Evolutionary conservation across 2,888 invertebrate species (phyloP).

Genomic region (Polylopha cassiicola): DNA sequence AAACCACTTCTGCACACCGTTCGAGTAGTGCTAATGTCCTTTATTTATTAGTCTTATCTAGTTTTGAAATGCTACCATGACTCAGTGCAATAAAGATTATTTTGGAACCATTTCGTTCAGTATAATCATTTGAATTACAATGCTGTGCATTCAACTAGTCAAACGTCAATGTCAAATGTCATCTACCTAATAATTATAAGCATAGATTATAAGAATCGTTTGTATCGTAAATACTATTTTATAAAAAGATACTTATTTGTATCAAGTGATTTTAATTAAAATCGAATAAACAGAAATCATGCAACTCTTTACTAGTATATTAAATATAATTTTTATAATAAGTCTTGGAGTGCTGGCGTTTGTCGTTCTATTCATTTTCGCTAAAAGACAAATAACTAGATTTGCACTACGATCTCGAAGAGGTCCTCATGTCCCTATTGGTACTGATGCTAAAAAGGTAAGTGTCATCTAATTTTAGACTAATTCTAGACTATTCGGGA

Average conservation of each 20-base stretch:
- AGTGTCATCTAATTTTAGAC: constrained; percentile 21
- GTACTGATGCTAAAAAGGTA: constrained; percentile 93
- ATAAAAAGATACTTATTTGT: no score
- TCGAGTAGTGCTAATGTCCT: no score
- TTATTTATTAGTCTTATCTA: no score
- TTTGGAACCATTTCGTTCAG: not conserved
- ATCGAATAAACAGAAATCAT: constrained; percentile 28
- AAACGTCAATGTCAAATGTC: constrained; percentile 4
- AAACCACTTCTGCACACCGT: no score
- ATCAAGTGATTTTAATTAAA: no score
- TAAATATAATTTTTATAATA: constrained; percentile 83
- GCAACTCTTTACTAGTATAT: constrained; percentile 57
- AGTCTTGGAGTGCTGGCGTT: constrained; percentile 91
- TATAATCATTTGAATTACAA: no score
- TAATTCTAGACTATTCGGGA: not conserved
- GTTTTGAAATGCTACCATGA: not conserved
- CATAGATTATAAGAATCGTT: no score
- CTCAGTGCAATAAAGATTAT: not conserved
- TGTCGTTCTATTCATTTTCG: constrained; percentile 92
- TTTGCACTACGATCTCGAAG: constrained; percentile 93
- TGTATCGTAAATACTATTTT: no score
- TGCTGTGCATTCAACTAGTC: not conserved
- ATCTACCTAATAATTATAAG: not conserved
- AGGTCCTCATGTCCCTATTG: constrained; percentile 93
- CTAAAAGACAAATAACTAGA: constrained; percentile 94